Base-by-base conservation (phyloP, 2,113 vertebrate genomes). In the Ranitomeya imitator region DNA sequence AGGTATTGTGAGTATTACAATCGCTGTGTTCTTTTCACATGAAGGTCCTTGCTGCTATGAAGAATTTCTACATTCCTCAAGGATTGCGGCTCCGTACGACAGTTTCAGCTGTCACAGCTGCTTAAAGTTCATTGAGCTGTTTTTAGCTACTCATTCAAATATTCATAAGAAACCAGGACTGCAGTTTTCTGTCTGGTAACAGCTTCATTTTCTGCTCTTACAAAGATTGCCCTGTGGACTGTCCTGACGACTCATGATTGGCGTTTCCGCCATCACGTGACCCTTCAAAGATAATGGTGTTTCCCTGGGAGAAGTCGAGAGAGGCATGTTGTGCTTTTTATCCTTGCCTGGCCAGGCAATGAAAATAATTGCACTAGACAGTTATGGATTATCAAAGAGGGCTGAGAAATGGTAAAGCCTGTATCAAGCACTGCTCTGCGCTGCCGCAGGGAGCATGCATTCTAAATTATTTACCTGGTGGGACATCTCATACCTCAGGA, bases 91-190 rank as follows among this genome's bases (percentile, higher is more conserved):
- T 92, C 95, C 96, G 94, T 91, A 65, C 93, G 94, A 92, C 95
- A 94, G 94, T 95, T 96, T 95, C 94, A 94, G 93, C 96, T 97
- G 96, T 97, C 96, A 96, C 93, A 95, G 94, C 93, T 92, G 93
- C 93, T 96, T 95, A 96, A 93, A 94, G 94, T 95, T 96, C 94
- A 94, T 92, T 6, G 94, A 92, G 94, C 94, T 94, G 95, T 95
- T 97, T 97, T 98, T 95, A 96, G 97, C 95, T 94, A 91, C 92
- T 91, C 92, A 94, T 94, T 98, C 94, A 98, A 98, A 98, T 97
- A 98, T 98, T 97, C 95, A 98, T 97, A 92, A 96, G 94, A 91
- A 93, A 89, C 5, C 57, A 93, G 91, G 91, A 90, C 91, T 93
- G 93, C 92, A 93, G 95, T 96, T 96, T 92, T 91, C 94, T 95